Evolutionary conservation across 2,113 vertebrate species (phyloP).

Genomic region (Callionymus lyra): DNA sequence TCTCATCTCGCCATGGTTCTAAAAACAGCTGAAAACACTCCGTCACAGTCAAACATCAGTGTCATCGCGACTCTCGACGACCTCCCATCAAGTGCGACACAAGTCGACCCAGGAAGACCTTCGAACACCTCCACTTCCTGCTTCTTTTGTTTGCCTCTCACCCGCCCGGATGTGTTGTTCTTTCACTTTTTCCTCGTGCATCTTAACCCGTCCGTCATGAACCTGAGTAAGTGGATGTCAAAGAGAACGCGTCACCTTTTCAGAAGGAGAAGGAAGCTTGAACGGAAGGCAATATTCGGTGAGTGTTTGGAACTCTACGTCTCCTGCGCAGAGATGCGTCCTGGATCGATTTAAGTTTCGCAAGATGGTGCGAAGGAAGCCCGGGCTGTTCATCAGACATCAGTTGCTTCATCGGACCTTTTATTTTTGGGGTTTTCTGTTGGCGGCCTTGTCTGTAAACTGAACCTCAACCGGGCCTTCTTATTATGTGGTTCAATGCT

Average conservation of each 20-base stretch:
- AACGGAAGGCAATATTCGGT: constrained; percentile 34
- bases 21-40: too few relatives aligned
- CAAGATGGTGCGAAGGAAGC: too few relatives aligned
- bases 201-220: constrained; percentile 31
- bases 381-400: too few relatives aligned
- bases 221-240: constrained; percentile 62
- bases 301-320: constrained; percentile 27
- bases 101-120: neutral
- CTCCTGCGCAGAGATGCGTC: neutral
- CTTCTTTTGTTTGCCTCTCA: constrained; percentile 14
- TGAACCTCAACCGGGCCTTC: neutral
- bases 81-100: too few relatives aligned
- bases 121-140: constrained; percentile 51
- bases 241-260: constrained; percentile 57
- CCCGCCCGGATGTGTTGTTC: constrained; percentile 35
- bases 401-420: too few relatives aligned
- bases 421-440: neutral
- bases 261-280: constrained; percentile 43
- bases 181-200: constrained; percentile 32
- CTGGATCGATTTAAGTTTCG: neutral
- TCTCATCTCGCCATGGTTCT: too few relatives aligned
- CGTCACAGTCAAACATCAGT: too few relatives aligned
- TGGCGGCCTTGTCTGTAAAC: neutral
- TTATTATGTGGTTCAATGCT: too few relatives aligned
- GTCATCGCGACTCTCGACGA: too few relatives aligned